phyloP scores from a whole-genome alignment of 2,888 invertebrate species.

The Mylabris sibirica region DNA sequence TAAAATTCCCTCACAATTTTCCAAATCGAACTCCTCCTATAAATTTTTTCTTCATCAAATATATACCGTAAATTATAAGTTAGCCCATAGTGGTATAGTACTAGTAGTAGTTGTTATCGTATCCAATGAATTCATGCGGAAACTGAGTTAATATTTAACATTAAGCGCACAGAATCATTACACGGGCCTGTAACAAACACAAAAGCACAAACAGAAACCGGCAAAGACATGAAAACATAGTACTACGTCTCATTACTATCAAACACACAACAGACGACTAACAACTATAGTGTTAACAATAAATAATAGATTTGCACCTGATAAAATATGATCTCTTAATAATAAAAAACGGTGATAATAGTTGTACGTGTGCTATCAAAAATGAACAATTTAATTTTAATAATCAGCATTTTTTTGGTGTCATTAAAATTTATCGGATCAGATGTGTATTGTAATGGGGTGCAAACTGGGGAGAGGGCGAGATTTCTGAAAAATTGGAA shows the following conservation, averaged over 20 bases:
- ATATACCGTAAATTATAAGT: slow-evolving; percentile 44
- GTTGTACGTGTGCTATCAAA: neutral
- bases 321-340: neutral
- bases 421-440: neutral
- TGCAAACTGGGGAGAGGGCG: neutral
- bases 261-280: neutral
- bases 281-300: neutral
- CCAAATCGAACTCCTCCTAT: slow-evolving; percentile 9
- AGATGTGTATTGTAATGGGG: neutral
- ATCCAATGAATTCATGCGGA: slow-evolving; percentile 56
- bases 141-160: slow-evolving; percentile 58
- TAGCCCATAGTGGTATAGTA: slow-evolving; percentile 24
- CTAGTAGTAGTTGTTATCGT: slow-evolving; percentile 25
- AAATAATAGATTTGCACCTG: neutral
- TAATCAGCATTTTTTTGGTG: neutral
- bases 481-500: neutral
- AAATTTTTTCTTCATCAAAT: slow-evolving; percentile 21
- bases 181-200: slow-evolving; percentile 43
- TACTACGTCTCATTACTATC: slow-evolving; percentile 24
- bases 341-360: neutral
- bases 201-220: neutral
- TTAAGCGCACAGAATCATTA: slow-evolving; percentile 51
- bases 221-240: slow-evolving; percentile 45
- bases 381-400: neutral
- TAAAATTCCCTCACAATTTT: neutral